A percentile compares a stretch with the other conserved stretches of the same genome.
Evolutionary conservation across 2,797 vertebrate species (phyloP).

Genomic region (Apodemus agrarius): DNA sequence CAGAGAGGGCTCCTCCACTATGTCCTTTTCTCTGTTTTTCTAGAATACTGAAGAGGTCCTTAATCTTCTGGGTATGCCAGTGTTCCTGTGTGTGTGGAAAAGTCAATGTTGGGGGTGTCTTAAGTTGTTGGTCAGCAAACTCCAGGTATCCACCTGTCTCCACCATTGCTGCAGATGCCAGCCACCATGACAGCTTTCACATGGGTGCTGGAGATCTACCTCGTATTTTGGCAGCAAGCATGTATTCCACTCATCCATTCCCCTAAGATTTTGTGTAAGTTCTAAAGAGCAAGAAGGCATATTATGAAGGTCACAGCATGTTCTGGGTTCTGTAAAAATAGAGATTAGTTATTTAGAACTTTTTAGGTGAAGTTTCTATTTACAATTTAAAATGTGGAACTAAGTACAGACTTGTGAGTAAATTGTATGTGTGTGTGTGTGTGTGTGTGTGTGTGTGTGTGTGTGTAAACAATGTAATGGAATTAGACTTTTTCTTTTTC

Average conservation of each 20-base stretch:
- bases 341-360: not conserved
- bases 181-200: not conserved
- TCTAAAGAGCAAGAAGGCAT: not conserved
- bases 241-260: not conserved
- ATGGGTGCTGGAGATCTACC: not conserved
- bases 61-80: not conserved
- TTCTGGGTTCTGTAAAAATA: not conserved
- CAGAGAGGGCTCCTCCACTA: not conserved
- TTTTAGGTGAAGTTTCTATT: not conserved
- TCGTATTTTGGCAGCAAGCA: not conserved
- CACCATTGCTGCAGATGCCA: not conserved
- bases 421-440: too few relatives aligned
- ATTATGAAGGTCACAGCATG: not conserved
- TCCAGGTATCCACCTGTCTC: not conserved
- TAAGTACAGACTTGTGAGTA: too few relatives aligned
- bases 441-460: too few relatives aligned
- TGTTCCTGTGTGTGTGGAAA: not conserved
- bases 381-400: not conserved
- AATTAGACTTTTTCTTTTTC: too few relatives aligned
- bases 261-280: not conserved
- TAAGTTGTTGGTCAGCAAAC: not conserved
- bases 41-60: not conserved
- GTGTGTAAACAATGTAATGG: too few relatives aligned
- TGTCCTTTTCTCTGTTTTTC: not conserved
- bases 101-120: too few relatives aligned